Conservation (phyloP, 2,113 vertebrate species). For the Cricetomys ansorgei region DNA sequence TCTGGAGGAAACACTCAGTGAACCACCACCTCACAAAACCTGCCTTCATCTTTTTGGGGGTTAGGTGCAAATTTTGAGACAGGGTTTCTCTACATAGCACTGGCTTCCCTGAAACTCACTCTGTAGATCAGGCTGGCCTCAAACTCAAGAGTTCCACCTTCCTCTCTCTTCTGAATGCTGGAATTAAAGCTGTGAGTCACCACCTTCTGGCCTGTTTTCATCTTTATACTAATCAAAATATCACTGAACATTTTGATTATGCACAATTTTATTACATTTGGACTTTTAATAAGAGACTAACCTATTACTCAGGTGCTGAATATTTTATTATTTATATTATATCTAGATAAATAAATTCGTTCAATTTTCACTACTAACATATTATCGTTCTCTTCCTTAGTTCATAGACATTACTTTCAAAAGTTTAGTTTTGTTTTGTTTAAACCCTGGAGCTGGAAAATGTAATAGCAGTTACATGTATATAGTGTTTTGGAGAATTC, state of each 20-base stretch:
- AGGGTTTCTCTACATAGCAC: too few species aligned
- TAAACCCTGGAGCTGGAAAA: background rate
- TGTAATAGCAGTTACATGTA: background rate
- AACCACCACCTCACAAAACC: background rate
- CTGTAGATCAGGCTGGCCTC: too few species aligned
- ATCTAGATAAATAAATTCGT: background rate
- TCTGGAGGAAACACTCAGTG: background rate
- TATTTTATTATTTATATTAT: background rate
- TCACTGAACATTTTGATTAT: background rate
- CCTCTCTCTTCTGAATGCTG: too few species aligned
- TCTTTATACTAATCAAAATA: background rate
- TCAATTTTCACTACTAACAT: background rate
- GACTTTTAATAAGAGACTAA: background rate
- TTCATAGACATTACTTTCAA: background rate
- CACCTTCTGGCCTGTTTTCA: background rate
- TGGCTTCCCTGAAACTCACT: too few species aligned
- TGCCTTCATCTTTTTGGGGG: background rate
- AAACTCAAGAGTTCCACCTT: too few species aligned
- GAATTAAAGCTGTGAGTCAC: too few species aligned
- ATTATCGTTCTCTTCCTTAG: background rate
- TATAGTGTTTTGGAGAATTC: background rate
- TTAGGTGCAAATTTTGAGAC: too few species aligned
- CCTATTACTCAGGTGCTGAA: background rate
- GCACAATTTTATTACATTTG: background rate
- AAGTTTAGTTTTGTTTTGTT: too few species aligned